Base-by-base conservation (phyloP, 2,888 invertebrate genomes). In the Prosopocoilus inquinatus region DNA sequence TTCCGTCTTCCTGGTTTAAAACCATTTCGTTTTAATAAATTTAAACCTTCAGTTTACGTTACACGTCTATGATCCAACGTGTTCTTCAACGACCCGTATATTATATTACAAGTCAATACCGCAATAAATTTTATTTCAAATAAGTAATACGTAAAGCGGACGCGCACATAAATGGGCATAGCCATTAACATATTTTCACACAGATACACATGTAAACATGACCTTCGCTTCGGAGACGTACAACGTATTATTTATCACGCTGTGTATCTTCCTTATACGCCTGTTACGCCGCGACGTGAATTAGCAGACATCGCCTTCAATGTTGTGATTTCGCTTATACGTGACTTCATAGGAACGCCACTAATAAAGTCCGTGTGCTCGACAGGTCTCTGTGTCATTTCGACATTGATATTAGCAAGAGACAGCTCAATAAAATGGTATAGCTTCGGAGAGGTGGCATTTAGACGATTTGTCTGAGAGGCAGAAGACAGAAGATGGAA, bases 121-220 rank as follows among this genome's bases (percentile, higher is more conserved):
- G 20, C 20, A 28, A 28, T 28, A 28, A 28, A 28, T 28, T 28
- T 28, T 28, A 28, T 28, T 28, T 28, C 20, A 28, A 28, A 28
- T 28, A 28, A 28, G 20, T 28, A 28, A 28, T 28, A 28, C 20
- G 32, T 20, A 20, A 45, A 53, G 47, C 47, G 47, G 39, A 47
- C 33, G 45, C 50, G 36, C 47, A 15, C 36, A 52, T 49, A 33
- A 46, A 54, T 54, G 58, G 41, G 41, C 50, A 58, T 38, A 48
- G 45, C 57, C 52, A 62, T 56, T 57, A 61, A 53, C 56, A 60
- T 62, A 61, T 59, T 62, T 62, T 54, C 59, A 57, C 59, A 60
- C 46, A 59, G 53, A 53, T 51, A 58, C 56, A 50, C 53, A 51
- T 59, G 60, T 58, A 59, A 60, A 61, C 60, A 59, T 50, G 56